These are phyloP conservation scores for Sceloporus undulatus DNA, from an alignment of 2,113 vertebrate genomes.

Conservation along the genomic window DNA sequence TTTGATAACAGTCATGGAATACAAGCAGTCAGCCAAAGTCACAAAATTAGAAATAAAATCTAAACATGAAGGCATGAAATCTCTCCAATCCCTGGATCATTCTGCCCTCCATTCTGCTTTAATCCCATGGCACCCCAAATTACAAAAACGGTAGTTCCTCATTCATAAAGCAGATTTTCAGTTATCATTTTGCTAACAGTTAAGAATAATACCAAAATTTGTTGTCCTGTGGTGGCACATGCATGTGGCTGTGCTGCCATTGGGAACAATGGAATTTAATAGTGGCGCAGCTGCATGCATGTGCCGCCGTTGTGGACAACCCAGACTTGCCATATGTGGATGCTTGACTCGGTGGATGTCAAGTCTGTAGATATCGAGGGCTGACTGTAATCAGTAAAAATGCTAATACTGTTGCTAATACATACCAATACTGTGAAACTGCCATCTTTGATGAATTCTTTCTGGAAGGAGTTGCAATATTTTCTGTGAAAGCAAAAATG, in stretches of 20 bases:
- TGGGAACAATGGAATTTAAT: too few relatives aligned
- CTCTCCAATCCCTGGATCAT: neutral
- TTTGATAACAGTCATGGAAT: neutral
- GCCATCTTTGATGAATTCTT: conserved; percentile 96
- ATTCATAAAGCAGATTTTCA: neutral
- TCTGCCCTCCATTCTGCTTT: neutral
- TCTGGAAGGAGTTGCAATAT: conserved; percentile 98
- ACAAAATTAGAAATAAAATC: neutral
- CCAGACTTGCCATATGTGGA: too few relatives aligned
- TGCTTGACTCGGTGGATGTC: too few relatives aligned
- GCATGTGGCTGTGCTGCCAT: too few relatives aligned
- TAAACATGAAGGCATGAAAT: neutral
- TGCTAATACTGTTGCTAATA: conserved; percentile 18
- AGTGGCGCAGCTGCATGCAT: too few relatives aligned
- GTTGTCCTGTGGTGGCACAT: too few relatives aligned
- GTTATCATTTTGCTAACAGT: neutral
- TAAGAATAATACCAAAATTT: neutral
- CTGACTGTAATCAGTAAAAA: conserved; percentile 15
- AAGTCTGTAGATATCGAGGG: too few relatives aligned
- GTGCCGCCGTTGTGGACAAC: too few relatives aligned
- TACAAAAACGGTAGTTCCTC: neutral
- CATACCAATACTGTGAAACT: conserved; percentile 99
- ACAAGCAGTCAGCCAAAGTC: neutral
- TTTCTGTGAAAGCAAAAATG: conserved; percentile 85
- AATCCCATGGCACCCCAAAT: neutral